A percentile compares a stretch with the other conserved stretches of the same genome.
Conservation (phyloP, 2,888 invertebrate genomes). For the Abrostola triplasia region DNA sequence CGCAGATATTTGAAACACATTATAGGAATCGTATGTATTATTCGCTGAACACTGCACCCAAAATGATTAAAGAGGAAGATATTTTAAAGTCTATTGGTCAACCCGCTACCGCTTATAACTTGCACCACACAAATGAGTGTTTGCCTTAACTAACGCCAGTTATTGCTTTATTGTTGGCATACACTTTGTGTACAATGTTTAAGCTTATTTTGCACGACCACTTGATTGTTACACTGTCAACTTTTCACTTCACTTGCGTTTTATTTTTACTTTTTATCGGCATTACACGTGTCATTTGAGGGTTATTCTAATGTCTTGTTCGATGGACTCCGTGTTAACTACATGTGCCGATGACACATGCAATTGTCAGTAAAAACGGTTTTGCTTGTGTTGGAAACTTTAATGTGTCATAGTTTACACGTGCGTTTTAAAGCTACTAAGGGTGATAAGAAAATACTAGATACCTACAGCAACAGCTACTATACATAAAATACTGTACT, state of each 20-base stretch:
- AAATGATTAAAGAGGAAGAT: too few relatives aligned
- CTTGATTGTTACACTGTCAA: constrained; percentile 39
- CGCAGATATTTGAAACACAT: too few relatives aligned
- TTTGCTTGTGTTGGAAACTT: background rate
- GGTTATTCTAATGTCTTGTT: constrained; percentile 11
- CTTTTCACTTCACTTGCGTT: constrained; percentile 50
- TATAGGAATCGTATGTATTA: too few relatives aligned
- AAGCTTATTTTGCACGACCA: constrained; percentile 54
- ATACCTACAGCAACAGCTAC: too few relatives aligned
- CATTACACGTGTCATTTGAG: constrained; percentile 14
- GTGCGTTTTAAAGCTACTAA: background rate
- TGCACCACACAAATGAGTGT: constrained; percentile 65
- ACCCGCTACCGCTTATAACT: constrained; percentile 57
- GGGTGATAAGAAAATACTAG: too few relatives aligned
- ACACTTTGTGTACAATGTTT: constrained; percentile 73
- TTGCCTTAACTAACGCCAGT: constrained; percentile 72
- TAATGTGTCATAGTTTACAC: background rate
- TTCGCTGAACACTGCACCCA: too few relatives aligned
- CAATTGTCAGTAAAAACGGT: background rate
- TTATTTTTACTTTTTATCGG: constrained; percentile 18
- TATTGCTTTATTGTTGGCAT: constrained; percentile 76
- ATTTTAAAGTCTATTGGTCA: background rate
- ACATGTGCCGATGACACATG: constrained; percentile 11
- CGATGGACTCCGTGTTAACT: constrained; percentile 6
- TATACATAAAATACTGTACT: too few relatives aligned